phyloP scores from a whole-genome alignment of 2,888 invertebrate species.

The Urechis unicinctus region DNA sequence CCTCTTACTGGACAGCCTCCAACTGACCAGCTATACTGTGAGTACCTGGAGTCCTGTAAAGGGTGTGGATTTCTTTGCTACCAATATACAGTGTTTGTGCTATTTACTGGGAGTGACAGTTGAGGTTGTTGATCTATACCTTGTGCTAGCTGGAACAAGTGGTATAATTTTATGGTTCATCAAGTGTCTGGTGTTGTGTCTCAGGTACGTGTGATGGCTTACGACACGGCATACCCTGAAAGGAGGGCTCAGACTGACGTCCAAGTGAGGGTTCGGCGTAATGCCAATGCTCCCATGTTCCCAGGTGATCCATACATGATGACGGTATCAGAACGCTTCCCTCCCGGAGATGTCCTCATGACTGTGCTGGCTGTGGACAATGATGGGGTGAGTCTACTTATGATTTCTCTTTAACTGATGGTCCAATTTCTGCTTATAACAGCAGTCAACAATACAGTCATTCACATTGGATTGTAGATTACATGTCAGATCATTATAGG shows the following conservation, averaged over 20 bases:
- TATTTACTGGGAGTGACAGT: not conserved
- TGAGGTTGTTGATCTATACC: no score
- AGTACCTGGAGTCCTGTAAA: not conserved
- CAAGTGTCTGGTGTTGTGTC: not conserved
- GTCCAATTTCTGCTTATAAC: not conserved
- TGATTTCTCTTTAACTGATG: not conserved
- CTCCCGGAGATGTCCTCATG: slow-evolving; percentile 60
- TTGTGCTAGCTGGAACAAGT: no score
- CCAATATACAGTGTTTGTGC: no score
- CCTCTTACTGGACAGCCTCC: slow-evolving; percentile 25
- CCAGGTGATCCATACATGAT: slow-evolving; percentile 10
- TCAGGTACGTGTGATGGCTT: slow-evolving; percentile 28
- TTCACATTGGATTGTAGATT: not conserved
- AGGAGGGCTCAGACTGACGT: slow-evolving; percentile 26
- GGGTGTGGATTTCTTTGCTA: not conserved
- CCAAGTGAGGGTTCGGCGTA: slow-evolving; percentile 30
- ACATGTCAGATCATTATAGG: not conserved
- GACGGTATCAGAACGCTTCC: slow-evolving; percentile 26
- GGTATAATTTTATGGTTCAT: no score
- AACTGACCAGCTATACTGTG: slow-evolving; percentile 17
- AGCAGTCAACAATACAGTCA: not conserved
- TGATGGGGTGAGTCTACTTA: slow-evolving; percentile 63
- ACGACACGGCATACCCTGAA: slow-evolving; percentile 26
- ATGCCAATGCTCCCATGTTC: slow-evolving; percentile 45
- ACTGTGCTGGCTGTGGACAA: slow-evolving; percentile 72